phyloP scores from a whole-genome alignment of 2,797 vertebrate genomes.

The Sebastes paucispinis region DNA sequence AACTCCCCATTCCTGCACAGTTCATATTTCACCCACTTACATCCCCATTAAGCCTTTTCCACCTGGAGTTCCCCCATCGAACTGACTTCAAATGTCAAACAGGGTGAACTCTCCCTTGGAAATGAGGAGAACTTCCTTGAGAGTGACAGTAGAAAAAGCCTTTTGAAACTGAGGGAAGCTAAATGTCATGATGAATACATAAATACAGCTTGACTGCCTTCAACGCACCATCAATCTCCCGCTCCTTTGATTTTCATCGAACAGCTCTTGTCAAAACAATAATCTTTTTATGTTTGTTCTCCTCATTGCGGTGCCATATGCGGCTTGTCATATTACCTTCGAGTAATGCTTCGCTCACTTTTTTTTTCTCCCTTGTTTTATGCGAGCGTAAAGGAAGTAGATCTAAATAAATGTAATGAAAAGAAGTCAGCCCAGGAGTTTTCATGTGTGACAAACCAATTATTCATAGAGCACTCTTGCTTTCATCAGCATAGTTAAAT shows the following conservation, averaged over 20 bases:
- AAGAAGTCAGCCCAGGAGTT: background rate
- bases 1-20: slow-evolving; percentile 8
- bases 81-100: slow-evolving; percentile 67
- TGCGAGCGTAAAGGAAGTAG: background rate
- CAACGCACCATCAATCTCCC: slow-evolving; percentile 46
- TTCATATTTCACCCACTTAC: slow-evolving; percentile 39
- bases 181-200: slow-evolving; percentile 63
- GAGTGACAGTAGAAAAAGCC: slow-evolving; percentile 44
- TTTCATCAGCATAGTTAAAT: slow-evolving; percentile 1
- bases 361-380: background rate
- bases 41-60: slow-evolving; percentile 44
- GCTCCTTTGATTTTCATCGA: slow-evolving; percentile 37
- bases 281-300: slow-evolving; percentile 27
- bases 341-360: slow-evolving; percentile 14
- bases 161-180: slow-evolving; percentile 40
- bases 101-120: slow-evolving; percentile 42
- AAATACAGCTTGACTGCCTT: slow-evolving; percentile 31
- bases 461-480: background rate
- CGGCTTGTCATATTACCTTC: slow-evolving; percentile 5
- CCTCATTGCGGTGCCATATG: slow-evolving; percentile 9
- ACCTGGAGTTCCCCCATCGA: slow-evolving; percentile 40
- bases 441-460: background rate
- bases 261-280: slow-evolving; percentile 49
- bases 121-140: slow-evolving; percentile 46
- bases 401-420: background rate